These are phyloP conservation scores for Leucoraja ocellata DNA, from an alignment of 2,797 vertebrate species.

Conservation along the genomic window DNA sequence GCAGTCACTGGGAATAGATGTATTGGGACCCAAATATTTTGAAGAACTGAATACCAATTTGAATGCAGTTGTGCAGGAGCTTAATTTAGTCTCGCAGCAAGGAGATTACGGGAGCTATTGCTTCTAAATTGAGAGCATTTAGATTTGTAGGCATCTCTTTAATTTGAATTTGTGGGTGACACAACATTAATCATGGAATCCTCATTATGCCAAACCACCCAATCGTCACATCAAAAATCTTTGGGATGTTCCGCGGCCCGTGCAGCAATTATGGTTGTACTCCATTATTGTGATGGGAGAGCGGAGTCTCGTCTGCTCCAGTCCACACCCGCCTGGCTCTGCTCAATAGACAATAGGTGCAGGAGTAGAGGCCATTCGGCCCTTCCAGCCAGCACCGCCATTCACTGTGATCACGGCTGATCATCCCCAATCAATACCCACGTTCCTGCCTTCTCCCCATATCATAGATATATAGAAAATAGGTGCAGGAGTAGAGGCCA, in stretches of 20 bases:
- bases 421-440: no score
- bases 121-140: slow-evolving; percentile 34
- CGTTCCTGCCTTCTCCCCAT: no score
- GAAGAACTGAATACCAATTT: neutral
- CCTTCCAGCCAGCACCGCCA: no score
- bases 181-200: slow-evolving; percentile 24
- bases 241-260: neutral
- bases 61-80: neutral
- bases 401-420: no score
- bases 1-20: neutral
- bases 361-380: no score
- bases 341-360: neutral
- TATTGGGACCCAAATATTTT: neutral
- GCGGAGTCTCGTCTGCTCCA: neutral
- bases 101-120: neutral
- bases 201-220: neutral
- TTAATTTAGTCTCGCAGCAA: neutral
- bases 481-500: no score
- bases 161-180: slow-evolving; percentile 8
- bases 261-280: slow-evolving; percentile 4
- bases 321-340: no score
- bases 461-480: no score
- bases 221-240: neutral
- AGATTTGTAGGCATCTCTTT: slow-evolving; percentile 28
- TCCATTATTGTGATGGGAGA: neutral